phyloP scores from a whole-genome alignment of 2,888 invertebrate genomes.

The Pelosia muscerda region DNA sequence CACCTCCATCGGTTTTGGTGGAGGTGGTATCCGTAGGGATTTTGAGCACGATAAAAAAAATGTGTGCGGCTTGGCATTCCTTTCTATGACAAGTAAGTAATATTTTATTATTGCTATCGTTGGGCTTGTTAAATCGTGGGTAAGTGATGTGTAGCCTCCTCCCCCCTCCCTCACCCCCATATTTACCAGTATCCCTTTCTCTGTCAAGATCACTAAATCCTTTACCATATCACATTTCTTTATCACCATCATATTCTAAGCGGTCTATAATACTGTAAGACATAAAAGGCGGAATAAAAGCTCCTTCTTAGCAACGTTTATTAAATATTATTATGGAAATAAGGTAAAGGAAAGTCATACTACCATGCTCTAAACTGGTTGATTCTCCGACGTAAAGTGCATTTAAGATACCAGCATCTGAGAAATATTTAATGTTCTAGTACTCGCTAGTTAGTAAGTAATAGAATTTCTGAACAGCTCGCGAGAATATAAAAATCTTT shows the following conservation, averaged over 20 bases:
- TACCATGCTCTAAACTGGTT: constrained; percentile 26
- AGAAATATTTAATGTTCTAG: constrained; percentile 46
- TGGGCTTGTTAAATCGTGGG: too few relatives aligned
- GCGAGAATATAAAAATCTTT: constrained; percentile 30
- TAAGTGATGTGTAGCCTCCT: too few relatives aligned
- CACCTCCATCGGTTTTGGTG: too few relatives aligned
- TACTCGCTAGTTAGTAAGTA: constrained; percentile 36
- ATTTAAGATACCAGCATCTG: constrained; percentile 37
- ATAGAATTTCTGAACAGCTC: constrained; percentile 42
- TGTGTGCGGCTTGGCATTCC: too few relatives aligned
- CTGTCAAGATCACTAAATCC: not conserved
- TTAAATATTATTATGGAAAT: constrained; percentile 53
- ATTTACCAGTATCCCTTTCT: too few relatives aligned
- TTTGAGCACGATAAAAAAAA: too few relatives aligned
- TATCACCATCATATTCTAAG: not conserved
- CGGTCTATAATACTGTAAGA: not conserved
- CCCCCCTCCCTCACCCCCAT: too few relatives aligned
- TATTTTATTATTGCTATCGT: too few relatives aligned
- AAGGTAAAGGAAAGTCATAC: constrained; percentile 22
- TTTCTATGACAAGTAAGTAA: too few relatives aligned
- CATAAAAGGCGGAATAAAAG: constrained; percentile 36
- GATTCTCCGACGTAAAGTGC: constrained; percentile 39
- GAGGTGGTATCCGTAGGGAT: too few relatives aligned
- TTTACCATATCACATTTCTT: not conserved
- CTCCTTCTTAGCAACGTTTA: constrained; percentile 44